Base-by-base conservation (phyloP, 2,113 vertebrate species). In the Columba janthina region DNA sequence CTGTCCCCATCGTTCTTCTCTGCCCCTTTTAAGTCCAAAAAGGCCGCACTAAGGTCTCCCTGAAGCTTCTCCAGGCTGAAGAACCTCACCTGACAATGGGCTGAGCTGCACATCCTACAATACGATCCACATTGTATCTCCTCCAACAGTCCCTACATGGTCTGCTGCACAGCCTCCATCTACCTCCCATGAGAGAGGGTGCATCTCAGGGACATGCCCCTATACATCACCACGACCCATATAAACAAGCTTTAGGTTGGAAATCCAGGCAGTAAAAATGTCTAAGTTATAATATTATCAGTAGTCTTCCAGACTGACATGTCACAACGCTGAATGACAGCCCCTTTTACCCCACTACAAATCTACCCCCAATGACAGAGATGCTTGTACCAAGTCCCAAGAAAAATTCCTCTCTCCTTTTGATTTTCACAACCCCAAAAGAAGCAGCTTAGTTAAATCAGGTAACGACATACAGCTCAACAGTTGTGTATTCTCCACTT, bases 161-260 rank as follows among this genome's bases (percentile, higher is more conserved):
- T 29, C 38, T 46, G 19, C 21, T 36, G 12, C 42, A 48, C 40
- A 32, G 17, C 34, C 50, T 28, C 40, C 65, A 14, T 2, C 17
- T 32, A 7, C 32, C 36, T 65, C 34, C 29, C 14, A 34, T 6
- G 5, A 15, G 16, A 34, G 14, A 36, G 6, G 25, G 7, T 24
- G 17, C 11, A 25, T 10, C 32, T 31, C 29, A 21, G 34, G 34
- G 40, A 40, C 1, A 1, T 18, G 12, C 3, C 36, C 42, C 44
- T 22, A 15, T 8, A 25, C 0, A 0, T 32, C 66, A 46, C 58
- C 19, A 3, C 38, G 15, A 11, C 6, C 21, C 36, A 5, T 3
- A 25, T 3, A 6, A 25, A 26, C 21, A 21, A 1, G 1, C 14
- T 60, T 79, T 19, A 40, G 25, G 44, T 29, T 73, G 20, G 13